These are phyloP conservation scores for Ceratina calcarata DNA, from an alignment of 1,140 invertebrate genomes.

Conservation along the genomic window DNA sequence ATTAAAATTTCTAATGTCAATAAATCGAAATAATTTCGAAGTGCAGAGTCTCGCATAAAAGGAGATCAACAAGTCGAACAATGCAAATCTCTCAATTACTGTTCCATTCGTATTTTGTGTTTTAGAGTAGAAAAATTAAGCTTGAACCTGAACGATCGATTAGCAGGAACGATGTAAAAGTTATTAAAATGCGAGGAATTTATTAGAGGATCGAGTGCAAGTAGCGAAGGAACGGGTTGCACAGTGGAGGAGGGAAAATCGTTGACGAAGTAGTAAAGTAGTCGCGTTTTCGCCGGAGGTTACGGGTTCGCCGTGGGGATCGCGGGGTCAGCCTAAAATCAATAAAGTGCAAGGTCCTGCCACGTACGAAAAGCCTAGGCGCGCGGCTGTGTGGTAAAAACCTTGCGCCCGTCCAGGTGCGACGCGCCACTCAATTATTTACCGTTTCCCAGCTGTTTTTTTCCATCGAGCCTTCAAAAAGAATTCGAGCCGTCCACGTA, in stretches of 20 bases:
- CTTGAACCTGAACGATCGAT: too few relatives aligned
- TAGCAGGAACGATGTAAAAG: too few relatives aligned
- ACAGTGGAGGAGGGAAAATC: constrained; percentile 2
- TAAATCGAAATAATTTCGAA: too few relatives aligned
- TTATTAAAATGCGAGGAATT: too few relatives aligned
- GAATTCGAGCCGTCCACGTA: too few relatives aligned
- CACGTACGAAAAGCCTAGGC: constrained; percentile 48
- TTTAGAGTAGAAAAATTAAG: too few relatives aligned
- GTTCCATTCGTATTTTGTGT: too few relatives aligned
- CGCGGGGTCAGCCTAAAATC: constrained; percentile 65
- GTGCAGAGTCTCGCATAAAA: too few relatives aligned
- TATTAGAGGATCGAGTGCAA: too few relatives aligned
- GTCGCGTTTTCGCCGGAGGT: constrained; percentile 24
- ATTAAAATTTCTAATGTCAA: too few relatives aligned
- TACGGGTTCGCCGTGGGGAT: constrained; percentile 54
- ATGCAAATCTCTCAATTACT: too few relatives aligned
- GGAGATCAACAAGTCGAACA: too few relatives aligned
- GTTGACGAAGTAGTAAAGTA: constrained; percentile 16
- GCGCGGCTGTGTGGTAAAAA: constrained; percentile 24
- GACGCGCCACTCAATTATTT: constrained; percentile 26
- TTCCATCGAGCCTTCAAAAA: neutral
- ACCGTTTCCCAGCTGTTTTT: neutral
- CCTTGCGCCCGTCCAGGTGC: neutral
- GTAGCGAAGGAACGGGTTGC: neutral
- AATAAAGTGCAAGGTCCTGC: constrained; percentile 65